phyloP scores from a whole-genome alignment of 1,140 invertebrate genomes.

The Saccostrea cuccullata region DNA sequence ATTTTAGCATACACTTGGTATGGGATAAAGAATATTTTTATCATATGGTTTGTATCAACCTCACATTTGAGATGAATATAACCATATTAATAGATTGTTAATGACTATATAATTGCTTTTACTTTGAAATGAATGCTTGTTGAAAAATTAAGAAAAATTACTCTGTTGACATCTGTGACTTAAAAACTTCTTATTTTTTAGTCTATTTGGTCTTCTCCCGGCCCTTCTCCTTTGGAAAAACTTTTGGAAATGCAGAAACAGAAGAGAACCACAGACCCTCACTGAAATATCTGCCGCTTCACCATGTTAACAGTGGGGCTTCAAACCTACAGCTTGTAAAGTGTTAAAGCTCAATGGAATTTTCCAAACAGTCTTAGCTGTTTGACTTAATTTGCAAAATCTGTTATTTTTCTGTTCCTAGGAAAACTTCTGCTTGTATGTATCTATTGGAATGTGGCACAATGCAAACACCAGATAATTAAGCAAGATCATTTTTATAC shows the following conservation, averaged over 20 bases:
- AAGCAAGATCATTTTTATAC: neutral
- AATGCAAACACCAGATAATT: neutral
- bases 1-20: too few species aligned
- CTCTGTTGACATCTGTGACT: too few species aligned
- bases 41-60: too few species aligned
- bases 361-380: neutral
- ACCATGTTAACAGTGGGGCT: neutral
- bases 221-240: conserved; percentile 87
- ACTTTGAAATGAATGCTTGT: too few species aligned
- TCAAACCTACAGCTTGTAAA: neutral
- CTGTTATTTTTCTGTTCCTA: neutral
- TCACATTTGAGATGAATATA: too few species aligned
- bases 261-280: conserved; percentile 73
- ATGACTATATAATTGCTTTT: too few species aligned
- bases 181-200: conserved; percentile 74
- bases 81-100: too few species aligned
- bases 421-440: neutral
- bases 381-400: neutral
- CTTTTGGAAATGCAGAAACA: conserved; percentile 88
- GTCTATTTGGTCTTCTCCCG: conserved; percentile 88
- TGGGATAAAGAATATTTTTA: too few species aligned
- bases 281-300: conserved; percentile 62
- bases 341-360: neutral
- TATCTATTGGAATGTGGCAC: neutral
- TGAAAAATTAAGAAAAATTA: too few species aligned